Base-by-base conservation (phyloP, 23 tunicate species). In the Trididemnum nubilum region DNA sequence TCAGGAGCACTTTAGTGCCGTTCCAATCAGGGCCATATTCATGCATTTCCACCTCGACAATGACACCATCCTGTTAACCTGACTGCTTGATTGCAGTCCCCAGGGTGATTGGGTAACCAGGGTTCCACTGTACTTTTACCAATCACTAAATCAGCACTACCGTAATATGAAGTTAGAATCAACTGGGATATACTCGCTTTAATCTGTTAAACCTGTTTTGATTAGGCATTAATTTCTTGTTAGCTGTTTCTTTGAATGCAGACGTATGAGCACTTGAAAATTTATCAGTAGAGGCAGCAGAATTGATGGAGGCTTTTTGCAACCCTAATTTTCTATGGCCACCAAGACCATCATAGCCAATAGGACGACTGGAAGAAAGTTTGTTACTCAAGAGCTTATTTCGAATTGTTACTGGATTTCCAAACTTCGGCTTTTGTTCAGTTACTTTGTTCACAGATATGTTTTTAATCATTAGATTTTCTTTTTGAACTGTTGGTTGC, bases 191-290 rank as follows among this genome's bases (percentile, higher is more conserved):
- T 3, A 61, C 33, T 37, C 82, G 65, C 49, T 85, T 85, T 65
- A 85, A 76, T 76, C 88, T 76, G 33, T 77, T 40, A 76, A 85
- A 85, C 36, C 73, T 50, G 27, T 66, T 65, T 63, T 58, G 36
- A 18, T 73, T 74, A 28, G 36, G 26, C 4, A 12, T 32, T 21
- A 33, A 3, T 25, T 36, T 38, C 1, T n/a, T 32, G 3, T 72
- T 30, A 1, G 87, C 23, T 15, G 73, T 33, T 27, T 34, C 52
- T 50, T 76, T 76, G 29, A 85, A 85, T n/a, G 28, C 44, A 31
- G 88, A 74, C 9, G 71, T 76, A 44, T 85, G 63, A 26, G 81
- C 1, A 66, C 88, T 85, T 64, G 88, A 85, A 85, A 85, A 85
- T 51, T 54, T 51, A 33, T 75, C 35, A 15, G 81, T 2, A 35